These are phyloP conservation scores for Aphidius gifuensis DNA, from an alignment of 1,140 invertebrate species.

Conservation along the genomic window DNA sequence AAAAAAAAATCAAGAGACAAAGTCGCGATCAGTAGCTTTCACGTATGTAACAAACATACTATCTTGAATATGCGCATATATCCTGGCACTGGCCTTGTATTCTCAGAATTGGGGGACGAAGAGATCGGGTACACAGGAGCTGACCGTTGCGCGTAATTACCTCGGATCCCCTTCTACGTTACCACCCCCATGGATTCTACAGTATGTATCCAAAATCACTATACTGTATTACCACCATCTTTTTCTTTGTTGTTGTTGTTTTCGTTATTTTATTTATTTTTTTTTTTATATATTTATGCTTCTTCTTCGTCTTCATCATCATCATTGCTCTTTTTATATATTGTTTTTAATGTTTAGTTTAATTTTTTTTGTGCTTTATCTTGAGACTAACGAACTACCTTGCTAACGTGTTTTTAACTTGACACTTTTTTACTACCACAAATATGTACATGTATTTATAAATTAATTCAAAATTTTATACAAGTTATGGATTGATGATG, in stretches of 20 bases:
- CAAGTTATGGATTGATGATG: too few species aligned
- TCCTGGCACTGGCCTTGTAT: conserved; percentile 42
- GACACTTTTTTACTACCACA: background rate
- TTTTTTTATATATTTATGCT: background rate
- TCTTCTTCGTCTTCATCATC: background rate
- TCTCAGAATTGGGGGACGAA: conserved; percentile 46
- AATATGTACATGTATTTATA: too few species aligned
- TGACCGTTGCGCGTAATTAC: conserved; percentile 51
- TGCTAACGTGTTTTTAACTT: background rate
- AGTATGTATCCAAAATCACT: background rate
- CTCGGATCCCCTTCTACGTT: conserved; percentile 21
- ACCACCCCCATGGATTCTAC: background rate
- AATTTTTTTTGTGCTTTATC: background rate
- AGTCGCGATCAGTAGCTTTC: conserved; percentile 41
- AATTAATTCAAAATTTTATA: background rate
- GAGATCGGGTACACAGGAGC: conserved; percentile 44
- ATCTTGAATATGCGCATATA: conserved; percentile 57
- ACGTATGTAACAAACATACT: conserved; percentile 53
- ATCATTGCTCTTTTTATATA: background rate
- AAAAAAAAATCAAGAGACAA: conserved; percentile 3
- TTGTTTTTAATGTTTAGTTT: background rate
- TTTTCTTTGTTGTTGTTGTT: background rate
- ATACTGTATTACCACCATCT: background rate
- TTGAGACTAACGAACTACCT: background rate
- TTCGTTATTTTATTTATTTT: background rate